These are phyloP conservation scores for Nesoenas mayeri DNA, from an alignment of 2,113 vertebrate species.

Conservation along the genomic window DNA sequence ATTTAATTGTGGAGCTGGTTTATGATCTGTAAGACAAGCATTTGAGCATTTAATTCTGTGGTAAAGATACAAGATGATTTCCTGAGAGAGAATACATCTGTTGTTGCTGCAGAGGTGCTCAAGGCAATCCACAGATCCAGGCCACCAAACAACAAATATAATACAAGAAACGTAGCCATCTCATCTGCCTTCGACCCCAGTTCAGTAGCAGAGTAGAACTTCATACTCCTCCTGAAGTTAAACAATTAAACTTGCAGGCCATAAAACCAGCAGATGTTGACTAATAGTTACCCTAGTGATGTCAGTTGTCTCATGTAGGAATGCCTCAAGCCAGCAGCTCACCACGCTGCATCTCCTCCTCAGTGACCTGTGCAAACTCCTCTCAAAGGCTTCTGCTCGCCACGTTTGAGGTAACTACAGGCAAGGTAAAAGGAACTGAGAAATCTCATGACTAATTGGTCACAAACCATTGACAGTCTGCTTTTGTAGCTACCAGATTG, in stretches of 20 bases:
- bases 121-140: not conserved
- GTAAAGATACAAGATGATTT: not conserved
- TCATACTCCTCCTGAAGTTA: not conserved
- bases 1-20: not conserved
- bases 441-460: not conserved
- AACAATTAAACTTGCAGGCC: not conserved
- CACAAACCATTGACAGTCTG: not conserved
- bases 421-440: not conserved
- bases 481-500: not conserved
- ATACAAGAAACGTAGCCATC: not conserved
- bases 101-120: not conserved
- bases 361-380: not conserved
- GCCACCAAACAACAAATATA: not conserved
- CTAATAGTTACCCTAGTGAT: accelerated
- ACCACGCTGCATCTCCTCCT: not conserved
- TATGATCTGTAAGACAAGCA: not conserved
- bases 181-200: not conserved
- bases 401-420: not conserved
- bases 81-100: not conserved
- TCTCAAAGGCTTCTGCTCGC: not conserved
- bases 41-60: not conserved
- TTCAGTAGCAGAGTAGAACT: not conserved
- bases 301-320: accelerated
- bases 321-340: not conserved
- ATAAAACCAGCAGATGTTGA: not conserved